Base-by-base conservation (phyloP, 2,113 vertebrate species). In the Clinocottus analis region DNA sequence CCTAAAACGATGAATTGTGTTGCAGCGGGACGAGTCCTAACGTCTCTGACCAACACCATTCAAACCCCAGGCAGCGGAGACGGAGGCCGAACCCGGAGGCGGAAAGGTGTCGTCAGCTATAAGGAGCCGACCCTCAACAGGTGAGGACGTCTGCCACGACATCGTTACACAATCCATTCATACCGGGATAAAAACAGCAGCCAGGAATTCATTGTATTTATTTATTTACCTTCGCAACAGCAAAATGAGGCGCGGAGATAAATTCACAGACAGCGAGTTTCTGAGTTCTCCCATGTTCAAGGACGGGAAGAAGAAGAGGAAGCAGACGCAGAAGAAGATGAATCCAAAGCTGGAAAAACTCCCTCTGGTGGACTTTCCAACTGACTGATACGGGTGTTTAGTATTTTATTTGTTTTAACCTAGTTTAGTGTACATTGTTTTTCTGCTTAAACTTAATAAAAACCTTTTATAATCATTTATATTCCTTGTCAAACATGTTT, bases 171-270 rank as follows among this genome's bases (percentile, higher is more conserved):
- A n/a, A n/a, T n/a, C n/a, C n/a, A n/a, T n/a, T n/a, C n/a, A n/a
- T n/a, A n/a, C n/a, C n/a, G n/a, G n/a, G n/a, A n/a, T n/a, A n/a
- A n/a, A n/a, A n/a, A n/a, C n/a, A 51, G 21, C 53, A 43, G 13
- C 1, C 4, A 23, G 11, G 35, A 4, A 59, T 21, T 14, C 8
- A 1, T 16, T 16, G 5, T 13, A 4, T 64, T 10, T 72, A 0
- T 82, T 75, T n/a, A 17, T 33, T 31, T 39, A 39, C 56, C 33
- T 35, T 78, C 80, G 13, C 5, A 35, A 71, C 88, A 95, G 95
- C 70, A 95, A 95, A 93, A 90, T 95, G 29, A 92, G 95, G 11
- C 95, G 94, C 60, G 94, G 92, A 31, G 95, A 95, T 73, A 90
- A 92, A 67, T 92, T 90, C 72, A 92, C 90, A 0, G 92, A 95